Conservation (phyloP, 2,113 vertebrate species). For the Machaerirhynchus nigripectus region DNA sequence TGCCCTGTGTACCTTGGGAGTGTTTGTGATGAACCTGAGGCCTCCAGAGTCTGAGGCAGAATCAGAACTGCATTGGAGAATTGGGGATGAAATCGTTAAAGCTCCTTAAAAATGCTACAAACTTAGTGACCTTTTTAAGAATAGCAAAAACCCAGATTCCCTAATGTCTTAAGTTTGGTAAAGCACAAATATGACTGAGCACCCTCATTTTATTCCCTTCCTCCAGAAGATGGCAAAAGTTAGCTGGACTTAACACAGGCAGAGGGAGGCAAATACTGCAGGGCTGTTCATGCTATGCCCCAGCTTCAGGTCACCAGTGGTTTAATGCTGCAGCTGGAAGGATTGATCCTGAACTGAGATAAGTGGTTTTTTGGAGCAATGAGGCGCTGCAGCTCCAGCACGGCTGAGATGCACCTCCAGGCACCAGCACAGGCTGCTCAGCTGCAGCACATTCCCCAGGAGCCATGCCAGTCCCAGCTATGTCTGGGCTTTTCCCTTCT, state of each 20-base stretch:
- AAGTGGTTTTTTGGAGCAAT: not conserved
- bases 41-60: not conserved
- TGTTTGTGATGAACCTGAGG: not conserved
- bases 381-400: not conserved
- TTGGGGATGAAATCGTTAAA: not conserved
- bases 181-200: not conserved
- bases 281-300: not conserved
- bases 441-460: not conserved
- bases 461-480: not conserved
- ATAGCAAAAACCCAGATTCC: not conserved
- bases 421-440: not conserved
- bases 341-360: not conserved
- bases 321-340: not conserved
- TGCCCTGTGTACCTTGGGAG: not conserved
- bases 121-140: not conserved
- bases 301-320: not conserved
- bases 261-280: not conserved
- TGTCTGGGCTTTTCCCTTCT: not conserved
- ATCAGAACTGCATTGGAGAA: not conserved
- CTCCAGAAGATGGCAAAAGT: slow-evolving; percentile 61
- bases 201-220: slow-evolving; percentile 12
- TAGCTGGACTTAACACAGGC: not conserved
- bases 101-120: not conserved
- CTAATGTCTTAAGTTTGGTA: not conserved
- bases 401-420: not conserved